Evolutionary conservation across 2,888 invertebrate genomes (phyloP), one percentile per base, ranked within the genome.

Genomic region (Strigamia maritima): DNA sequence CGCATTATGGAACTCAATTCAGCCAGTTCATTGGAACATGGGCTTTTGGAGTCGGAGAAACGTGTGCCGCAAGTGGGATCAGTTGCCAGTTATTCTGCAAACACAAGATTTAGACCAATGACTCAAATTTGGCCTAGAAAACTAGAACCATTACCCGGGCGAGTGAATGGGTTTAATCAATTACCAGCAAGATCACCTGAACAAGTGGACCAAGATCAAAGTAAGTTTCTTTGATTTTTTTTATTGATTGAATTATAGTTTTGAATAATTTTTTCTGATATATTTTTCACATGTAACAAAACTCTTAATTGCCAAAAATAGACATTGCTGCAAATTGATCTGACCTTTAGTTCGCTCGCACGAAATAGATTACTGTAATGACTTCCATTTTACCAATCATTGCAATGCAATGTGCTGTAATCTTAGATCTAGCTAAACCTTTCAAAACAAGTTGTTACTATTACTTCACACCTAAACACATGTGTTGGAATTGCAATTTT

Each of bases 1-100:
- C 77, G 77, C 28, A 38, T 77, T 44, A 77, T 77, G 77, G 40
- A 77, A 49, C 40, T 77, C 19, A 77, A 44, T 28, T 77, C 77
- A 8, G 49, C 40, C 76, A 38, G 76, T 28, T 12, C 22, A 24
- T 24, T 77, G 22, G 77, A 77, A 28, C 1, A 0, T 35, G 76
- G 76, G n/a, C 12, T 35, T n/a, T 19, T n/a, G 6, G 76, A 75
- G n/a, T 14, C n/a, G 1, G 76, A 40, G 6, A 24, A 14, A 26
- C 1, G 7, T 24, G 26, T 70, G 14, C 12, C 70, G 14, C 70
- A 70, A 1, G 70, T 26, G 70, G 28, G 26, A 14, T 70, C 26
- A 12, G 54, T n/a, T 19, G 24, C 2, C 14, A 49, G 49, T 28
- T 40, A 22, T 24, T 16, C 54, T 12, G 49, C 24, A 12, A 14